A percentile compares a stretch with the other conserved stretches of the same genome.
Evolutionary conservation across 2,888 invertebrate genomes (phyloP).

Genomic region (Latrodectus hesperus): DNA sequence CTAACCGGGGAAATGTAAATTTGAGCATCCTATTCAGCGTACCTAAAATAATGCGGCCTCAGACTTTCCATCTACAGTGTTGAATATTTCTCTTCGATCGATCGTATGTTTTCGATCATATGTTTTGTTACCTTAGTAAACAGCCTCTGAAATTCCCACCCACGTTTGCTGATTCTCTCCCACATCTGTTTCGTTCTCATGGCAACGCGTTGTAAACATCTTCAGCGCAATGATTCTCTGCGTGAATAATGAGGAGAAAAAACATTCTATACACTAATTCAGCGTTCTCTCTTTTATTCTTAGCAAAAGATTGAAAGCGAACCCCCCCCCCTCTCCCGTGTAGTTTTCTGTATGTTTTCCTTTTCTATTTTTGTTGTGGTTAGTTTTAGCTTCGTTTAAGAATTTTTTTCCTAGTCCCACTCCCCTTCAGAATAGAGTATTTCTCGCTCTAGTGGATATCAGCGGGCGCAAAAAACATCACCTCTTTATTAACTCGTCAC

Average conservation of each 20-base stretch:
- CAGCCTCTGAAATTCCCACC: constrained; percentile 18
- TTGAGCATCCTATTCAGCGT: too few species aligned
- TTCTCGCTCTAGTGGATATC: too few species aligned
- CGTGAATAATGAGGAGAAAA: neutral
- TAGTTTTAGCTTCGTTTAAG: neutral
- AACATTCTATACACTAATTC: neutral
- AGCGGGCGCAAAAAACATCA: too few species aligned
- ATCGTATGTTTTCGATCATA: neutral
- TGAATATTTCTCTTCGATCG: too few species aligned
- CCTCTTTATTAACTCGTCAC: too few species aligned
- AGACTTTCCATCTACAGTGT: too few species aligned
- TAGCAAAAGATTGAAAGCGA: neutral
- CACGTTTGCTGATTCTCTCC: constrained; percentile 12
- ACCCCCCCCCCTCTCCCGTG: neutral
- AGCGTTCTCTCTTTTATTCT: neutral
- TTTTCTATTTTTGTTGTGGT: neutral
- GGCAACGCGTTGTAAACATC: constrained; percentile 20
- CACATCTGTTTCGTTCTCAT: constrained; percentile 16
- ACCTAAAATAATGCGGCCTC: too few species aligned
- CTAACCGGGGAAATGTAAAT: too few species aligned
- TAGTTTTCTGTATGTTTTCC: neutral
- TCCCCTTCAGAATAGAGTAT: too few species aligned
- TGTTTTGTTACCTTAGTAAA: neutral
- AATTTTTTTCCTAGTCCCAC: neutral
- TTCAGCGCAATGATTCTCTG: constrained; percentile 17